phyloP scores from a whole-genome alignment of 2,113 vertebrate species.

The Casuarius casuarius region DNA sequence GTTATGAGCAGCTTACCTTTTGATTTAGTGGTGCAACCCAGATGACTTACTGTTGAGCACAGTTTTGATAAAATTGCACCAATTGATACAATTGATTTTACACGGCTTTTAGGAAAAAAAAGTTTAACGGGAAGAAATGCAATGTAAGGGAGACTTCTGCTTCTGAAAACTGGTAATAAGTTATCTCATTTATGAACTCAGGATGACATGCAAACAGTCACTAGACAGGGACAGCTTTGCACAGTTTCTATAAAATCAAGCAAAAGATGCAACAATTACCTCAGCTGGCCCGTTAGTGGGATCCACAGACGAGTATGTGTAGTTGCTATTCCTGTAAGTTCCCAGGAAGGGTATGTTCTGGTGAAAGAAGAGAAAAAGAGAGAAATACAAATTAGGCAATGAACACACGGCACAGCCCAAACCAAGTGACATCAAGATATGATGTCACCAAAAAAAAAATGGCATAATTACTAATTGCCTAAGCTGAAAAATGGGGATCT shows the following conservation, averaged over 20 bases:
- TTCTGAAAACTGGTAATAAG: neutral
- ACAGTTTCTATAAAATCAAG: neutral
- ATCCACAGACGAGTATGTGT: conserved; percentile 70
- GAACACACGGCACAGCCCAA: neutral
- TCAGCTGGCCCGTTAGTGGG: conserved; percentile 69
- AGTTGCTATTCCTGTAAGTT: conserved; percentile 85
- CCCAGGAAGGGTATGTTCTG: conserved; percentile 84
- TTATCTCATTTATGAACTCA: neutral
- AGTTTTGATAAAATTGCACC: neutral
- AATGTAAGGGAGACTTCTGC: neutral
- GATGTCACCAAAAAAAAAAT: neutral
- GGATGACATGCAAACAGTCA: neutral
- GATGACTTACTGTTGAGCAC: neutral
- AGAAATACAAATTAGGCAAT: neutral
- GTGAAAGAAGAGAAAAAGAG: conserved; percentile 17
- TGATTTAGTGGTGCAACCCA: neutral
- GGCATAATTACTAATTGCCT: neutral
- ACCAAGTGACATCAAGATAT: neutral
- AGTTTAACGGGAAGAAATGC: neutral
- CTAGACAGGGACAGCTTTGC: neutral
- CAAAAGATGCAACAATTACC: conserved; percentile 70
- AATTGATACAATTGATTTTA: neutral
- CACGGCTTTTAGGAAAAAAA: neutral
- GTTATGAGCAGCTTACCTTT: neutral
- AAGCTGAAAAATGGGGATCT: neutral